Base-by-base conservation (phyloP, 2,888 invertebrate species). In the Cabera pusaria region DNA sequence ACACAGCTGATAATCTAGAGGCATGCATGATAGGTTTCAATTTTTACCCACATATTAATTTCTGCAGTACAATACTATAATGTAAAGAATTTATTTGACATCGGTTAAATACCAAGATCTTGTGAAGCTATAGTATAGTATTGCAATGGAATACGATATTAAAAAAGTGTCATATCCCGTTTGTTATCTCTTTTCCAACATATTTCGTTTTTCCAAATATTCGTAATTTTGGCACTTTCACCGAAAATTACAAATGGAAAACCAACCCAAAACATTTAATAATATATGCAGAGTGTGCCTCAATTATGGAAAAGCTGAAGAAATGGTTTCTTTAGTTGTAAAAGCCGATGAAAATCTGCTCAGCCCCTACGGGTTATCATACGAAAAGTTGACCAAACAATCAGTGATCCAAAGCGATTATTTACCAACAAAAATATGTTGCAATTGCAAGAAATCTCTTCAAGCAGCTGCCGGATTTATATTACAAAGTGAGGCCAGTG, bases 231-330 rank as follows among this genome's bases (percentile, higher is more conserved):
- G n/a, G n/a, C n/a, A n/a, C n/a, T n/a, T n/a, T n/a, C n/a, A n/a
- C n/a, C n/a, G n/a, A n/a, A n/a, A 12, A 24, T 6, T 12, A 24
- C 20, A 12, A n/a, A 76, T 76, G 76, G 59, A 69, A 48, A 44
- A 34, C 22, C 70, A 69, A 24, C 53, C 69, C 12, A 59, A 71
- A 36, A 56, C 69, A 1, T 81, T 62, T 28, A 64, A 72, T 47
- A 63, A 56, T 11, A 66, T 83, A 27, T 86, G 86, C 44, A 67
- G 85, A 6, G 39, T 84, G 26, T 86, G 86, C 57, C 64, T 85
- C 43, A 56, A 59, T 19, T 58, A 56, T 21, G 55, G 41, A 11
- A 59, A 58, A 18, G 37, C 26, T 17, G 57, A 69, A 28, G 69
- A 63, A 28, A 78, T 76, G 72, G 66, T 77, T 10, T 55, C 64